These are phyloP conservation scores for Melieria picta DNA, from an alignment of 2,888 invertebrate genomes.

Conservation along the genomic window DNA sequence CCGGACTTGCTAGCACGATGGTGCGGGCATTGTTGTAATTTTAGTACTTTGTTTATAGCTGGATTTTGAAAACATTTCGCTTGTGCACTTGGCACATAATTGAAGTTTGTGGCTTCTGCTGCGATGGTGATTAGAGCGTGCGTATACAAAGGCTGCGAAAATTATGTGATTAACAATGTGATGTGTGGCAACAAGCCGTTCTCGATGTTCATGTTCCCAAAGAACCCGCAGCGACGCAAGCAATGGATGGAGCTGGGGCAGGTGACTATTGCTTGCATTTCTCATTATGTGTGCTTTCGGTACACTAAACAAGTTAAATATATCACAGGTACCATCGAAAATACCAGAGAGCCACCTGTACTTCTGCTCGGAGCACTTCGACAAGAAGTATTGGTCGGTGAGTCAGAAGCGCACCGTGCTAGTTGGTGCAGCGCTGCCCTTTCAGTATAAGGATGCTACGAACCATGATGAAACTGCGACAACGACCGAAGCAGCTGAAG, in stretches of 20 bases:
- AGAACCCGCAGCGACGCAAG: conserved; percentile 49
- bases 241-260: conserved; percentile 53
- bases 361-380: conserved; percentile 61
- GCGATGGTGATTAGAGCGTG: conserved; percentile 45
- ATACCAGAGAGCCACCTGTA: conserved; percentile 42
- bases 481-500: conserved; percentile 6
- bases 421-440: conserved; percentile 55
- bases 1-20: too few species aligned
- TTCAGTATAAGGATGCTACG: conserved; percentile 39
- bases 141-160: conserved; percentile 52
- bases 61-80: neutral
- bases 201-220: conserved; percentile 58
- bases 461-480: conserved; percentile 9
- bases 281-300: too few species aligned
- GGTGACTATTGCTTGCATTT: conserved; percentile 12
- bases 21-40: too few species aligned
- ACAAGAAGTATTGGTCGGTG: conserved; percentile 50
- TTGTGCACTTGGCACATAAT: too few species aligned
- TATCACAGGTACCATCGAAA: conserved; percentile 37
- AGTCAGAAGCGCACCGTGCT: conserved; percentile 52
- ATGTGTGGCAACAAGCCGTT: conserved; percentile 34
- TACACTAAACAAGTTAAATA: too few species aligned
- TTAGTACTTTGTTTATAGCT: neutral
- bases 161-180: conserved; percentile 29
- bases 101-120: neutral